phyloP scores from a whole-genome alignment of 1,140 invertebrate genomes.

The Papilio polyxenes region DNA sequence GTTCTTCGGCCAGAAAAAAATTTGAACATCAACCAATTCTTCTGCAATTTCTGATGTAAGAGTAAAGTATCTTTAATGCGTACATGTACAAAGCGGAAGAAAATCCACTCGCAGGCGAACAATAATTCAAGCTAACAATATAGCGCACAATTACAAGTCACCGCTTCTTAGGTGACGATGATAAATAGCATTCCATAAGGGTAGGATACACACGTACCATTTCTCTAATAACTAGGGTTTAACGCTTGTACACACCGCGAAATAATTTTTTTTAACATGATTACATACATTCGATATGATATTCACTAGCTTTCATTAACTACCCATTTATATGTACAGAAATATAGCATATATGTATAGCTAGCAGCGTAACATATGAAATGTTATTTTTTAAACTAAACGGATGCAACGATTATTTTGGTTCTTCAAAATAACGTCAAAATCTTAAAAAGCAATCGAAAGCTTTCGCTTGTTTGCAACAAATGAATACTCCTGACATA shows the following conservation, averaged over 20 bases:
- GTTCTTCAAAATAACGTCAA: background rate
- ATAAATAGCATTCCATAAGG: conserved; percentile 74
- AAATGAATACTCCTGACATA: background rate
- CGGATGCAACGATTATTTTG: background rate
- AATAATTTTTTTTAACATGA: background rate
- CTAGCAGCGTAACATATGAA: background rate
- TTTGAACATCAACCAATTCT: background rate
- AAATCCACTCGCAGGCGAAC: conserved; percentile 55
- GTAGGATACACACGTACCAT: conserved; percentile 58
- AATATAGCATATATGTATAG: too few species aligned
- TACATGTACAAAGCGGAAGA: conserved; percentile 61
- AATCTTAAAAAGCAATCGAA: background rate
- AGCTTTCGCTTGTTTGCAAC: background rate
- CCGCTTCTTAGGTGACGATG: conserved; percentile 70
- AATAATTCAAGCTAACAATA: conserved; percentile 77
- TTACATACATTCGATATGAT: background rate
- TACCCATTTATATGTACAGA: too few species aligned
- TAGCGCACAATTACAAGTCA: conserved; percentile 75
- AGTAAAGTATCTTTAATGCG: background rate
- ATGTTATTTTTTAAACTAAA: background rate
- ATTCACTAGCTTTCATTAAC: too few species aligned
- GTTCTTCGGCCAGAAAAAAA: background rate
- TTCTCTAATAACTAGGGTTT: conserved; percentile 33
- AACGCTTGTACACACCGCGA: background rate
- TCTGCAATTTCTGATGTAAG: background rate